Conservation (phyloP, 2,888 invertebrate genomes). For the Cerceris ruficornis region DNA sequence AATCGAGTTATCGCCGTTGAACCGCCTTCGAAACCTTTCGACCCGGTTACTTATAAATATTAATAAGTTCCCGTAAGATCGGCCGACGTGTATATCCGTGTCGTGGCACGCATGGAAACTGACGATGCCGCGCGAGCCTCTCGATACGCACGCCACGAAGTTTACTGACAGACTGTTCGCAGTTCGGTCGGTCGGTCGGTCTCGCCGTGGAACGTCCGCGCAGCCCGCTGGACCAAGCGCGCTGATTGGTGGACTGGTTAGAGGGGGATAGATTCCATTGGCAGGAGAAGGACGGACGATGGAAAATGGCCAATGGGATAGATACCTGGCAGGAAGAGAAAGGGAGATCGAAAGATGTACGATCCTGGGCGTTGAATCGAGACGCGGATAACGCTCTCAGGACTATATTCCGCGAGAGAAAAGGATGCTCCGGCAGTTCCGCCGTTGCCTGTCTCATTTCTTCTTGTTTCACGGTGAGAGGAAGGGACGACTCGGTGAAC, state of each 20-base stretch:
- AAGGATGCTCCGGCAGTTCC: neutral
- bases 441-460: conserved; percentile 19
- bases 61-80: conserved; percentile 23
- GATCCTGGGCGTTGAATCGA: neutral
- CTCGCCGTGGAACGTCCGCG: conserved; percentile 34
- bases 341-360: neutral
- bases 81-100: conserved; percentile 36
- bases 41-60: conserved; percentile 33
- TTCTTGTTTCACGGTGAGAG: conserved; percentile 25
- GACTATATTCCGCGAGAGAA: conserved; percentile 1
- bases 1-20: neutral
- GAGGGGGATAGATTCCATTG: conserved; percentile 30
- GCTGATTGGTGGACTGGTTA: conserved; percentile 47
- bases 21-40: conserved; percentile 23
- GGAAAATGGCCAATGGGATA: conserved; percentile 48
- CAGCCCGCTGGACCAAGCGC: conserved; percentile 56
- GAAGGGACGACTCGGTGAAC: conserved; percentile 10
- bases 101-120: conserved; percentile 44
- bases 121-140: conserved; percentile 16
- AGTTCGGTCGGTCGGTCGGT: conserved; percentile 32
- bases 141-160: conserved; percentile 44
- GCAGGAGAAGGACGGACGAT: conserved; percentile 7
- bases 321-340: conserved; percentile 6
- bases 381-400: conserved; percentile 26
- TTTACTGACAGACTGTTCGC: conserved; percentile 56